Evolutionary conservation across 2,888 invertebrate species (phyloP), one percentile per base, ranked within the genome.

Genomic region (Helleia helle): DNA sequence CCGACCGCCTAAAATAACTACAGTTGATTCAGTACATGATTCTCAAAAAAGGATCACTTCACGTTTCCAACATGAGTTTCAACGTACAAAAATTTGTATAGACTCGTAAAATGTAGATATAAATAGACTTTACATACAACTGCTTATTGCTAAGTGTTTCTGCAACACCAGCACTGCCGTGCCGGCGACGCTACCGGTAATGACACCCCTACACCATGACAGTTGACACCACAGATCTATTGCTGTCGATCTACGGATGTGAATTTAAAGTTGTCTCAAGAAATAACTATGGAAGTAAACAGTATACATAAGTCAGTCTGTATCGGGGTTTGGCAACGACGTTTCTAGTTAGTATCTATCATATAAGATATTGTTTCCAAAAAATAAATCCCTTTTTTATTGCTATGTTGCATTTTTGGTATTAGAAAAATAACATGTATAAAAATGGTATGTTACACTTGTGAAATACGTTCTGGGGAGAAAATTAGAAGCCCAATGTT

Each of bases 71-170:
- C 73, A 71, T 75, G 74, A 76, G 72, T 77, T 75, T 66, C 61
- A 65, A 76, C 71, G 68, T 84, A 81, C 80, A 81, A 84, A 83
- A 83, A 73, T 71, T 71, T 83, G 83, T 84, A 84, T 81, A 84
- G 77, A 81, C 71, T 81, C 80, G 75, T 81, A 83, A 80, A 84
- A 76, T 83, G 73, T 84, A n/a, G n/a, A n/a, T n/a, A 83, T 81
- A 83, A 81, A 81, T 81, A 83, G 76, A 79, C 69, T 77, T 80
- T 81, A 77, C 72, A 79, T 79, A 80, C 75, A 77, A 76, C 73
- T 77, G 83, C 79, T 83, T 83, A 84, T 81, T 80, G 80, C 80
- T 83, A 83, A 72, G 72, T 68, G 71, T 79, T 73, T 70, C 73
- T 62, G 56, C 65, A 53, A 61, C 51, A 54, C 58, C 54, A 59